Evolutionary conservation across 2,113 vertebrate genomes (phyloP).

Genomic region (Ploceus nigricollis): DNA sequence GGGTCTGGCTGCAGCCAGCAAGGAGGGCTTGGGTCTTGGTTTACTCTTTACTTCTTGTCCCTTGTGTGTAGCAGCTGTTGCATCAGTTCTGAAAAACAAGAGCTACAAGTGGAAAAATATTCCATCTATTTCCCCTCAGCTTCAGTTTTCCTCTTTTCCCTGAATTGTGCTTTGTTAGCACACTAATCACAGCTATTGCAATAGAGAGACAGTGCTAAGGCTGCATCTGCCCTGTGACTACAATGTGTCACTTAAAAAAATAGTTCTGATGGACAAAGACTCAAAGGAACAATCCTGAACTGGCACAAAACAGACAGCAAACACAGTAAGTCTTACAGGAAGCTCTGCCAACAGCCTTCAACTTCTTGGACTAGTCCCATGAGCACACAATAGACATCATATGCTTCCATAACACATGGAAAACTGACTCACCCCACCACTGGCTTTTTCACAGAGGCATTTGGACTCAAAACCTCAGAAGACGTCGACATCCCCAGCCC

Average conservation of each 20-base stretch:
- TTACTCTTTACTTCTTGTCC: constrained; percentile 68
- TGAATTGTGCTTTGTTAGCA: background rate
- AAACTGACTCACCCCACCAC: constrained; percentile 62
- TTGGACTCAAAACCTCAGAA: constrained; percentile 29
- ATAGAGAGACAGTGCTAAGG: background rate
- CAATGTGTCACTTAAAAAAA: background rate
- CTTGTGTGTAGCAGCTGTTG: constrained; percentile 54
- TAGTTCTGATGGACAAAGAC: background rate
- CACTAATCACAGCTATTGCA: background rate
- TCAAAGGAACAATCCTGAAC: background rate
- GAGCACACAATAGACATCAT: background rate
- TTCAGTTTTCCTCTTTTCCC: background rate
- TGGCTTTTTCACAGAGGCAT: constrained; percentile 57
- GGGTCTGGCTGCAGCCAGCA: constrained; percentile 80
- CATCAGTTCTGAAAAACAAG: constrained; percentile 65
- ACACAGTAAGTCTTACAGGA: background rate
- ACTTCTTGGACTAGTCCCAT: background rate
- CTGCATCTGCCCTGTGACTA: background rate
- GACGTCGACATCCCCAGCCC: background rate
- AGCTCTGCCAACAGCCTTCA: background rate
- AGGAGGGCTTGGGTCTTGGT: constrained; percentile 69
- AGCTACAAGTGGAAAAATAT: background rate
- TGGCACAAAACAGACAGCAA: background rate
- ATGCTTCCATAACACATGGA: background rate
- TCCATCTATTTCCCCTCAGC: background rate